These are phyloP conservation scores for Clusia tigrina DNA, from an alignment of 2,888 invertebrate genomes.

Conservation along the genomic window DNA sequence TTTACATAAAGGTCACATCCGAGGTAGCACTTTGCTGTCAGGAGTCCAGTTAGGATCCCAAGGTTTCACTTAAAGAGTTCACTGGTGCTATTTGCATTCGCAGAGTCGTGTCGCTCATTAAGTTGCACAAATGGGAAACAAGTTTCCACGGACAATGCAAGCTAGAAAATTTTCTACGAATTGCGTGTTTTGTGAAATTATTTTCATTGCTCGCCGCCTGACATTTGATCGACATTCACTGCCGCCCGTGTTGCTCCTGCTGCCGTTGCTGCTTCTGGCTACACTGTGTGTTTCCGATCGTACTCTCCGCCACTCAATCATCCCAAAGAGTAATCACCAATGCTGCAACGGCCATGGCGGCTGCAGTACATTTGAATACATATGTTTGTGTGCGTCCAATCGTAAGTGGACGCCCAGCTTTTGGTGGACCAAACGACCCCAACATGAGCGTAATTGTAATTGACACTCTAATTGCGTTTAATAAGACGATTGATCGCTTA, in stretches of 20 bases:
- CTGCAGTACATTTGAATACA: no score
- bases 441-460: conserved; percentile 43
- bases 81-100: no score
- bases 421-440: no score
- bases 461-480: conserved; percentile 57
- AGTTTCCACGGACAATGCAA: not conserved
- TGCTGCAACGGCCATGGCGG: no score
- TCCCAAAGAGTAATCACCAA: conserved; percentile 12
- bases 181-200: not conserved
- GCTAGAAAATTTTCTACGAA: conserved; percentile 3
- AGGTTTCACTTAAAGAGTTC: no score
- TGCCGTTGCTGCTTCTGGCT: conserved; percentile 20
- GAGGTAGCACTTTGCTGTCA: no score
- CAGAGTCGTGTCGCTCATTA: no score
- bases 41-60: no score
- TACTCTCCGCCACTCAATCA: conserved; percentile 8
- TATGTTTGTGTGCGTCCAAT: no score
- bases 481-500: conserved; percentile 50
- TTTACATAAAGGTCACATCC: no score
- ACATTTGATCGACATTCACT: conserved; percentile 60
- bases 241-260: conserved; percentile 53
- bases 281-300: not conserved
- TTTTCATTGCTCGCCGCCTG: conserved; percentile 36
- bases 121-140: no score
- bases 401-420: no score